phyloP scores from a whole-genome alignment of 1,140 invertebrate species.

The Drosophila truncata region DNA sequence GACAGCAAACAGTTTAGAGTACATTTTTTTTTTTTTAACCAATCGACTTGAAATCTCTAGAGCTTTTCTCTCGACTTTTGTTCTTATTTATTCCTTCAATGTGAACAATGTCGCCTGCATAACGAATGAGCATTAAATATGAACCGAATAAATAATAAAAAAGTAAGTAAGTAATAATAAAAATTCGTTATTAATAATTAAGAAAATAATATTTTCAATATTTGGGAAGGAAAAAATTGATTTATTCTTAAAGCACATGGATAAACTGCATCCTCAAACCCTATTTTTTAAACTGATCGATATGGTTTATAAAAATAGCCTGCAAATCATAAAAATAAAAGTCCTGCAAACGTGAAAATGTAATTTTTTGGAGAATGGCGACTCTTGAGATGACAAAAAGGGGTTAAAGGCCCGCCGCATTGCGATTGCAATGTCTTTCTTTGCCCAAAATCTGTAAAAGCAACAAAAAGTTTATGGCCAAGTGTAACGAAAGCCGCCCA shows the following conservation, averaged over 20 bases:
- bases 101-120: not conserved
- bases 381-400: not conserved
- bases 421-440: constrained; percentile 12
- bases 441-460: constrained; percentile 15
- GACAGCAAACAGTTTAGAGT: constrained; percentile 6
- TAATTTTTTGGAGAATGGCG: constrained; percentile 1
- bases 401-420: not conserved
- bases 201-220: not conserved
- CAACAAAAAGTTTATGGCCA: constrained; percentile 20
- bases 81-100: constrained; percentile 2
- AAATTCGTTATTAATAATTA: not conserved
- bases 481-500: constrained; percentile 16
- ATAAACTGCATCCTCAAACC: too few relatives aligned
- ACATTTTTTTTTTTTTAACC: constrained; percentile 5
- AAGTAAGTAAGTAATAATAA: not conserved
- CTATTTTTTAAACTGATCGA: not conserved
- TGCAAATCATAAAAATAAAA: not conserved
- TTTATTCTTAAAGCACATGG: not conserved
- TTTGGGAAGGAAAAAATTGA: not conserved
- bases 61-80: constrained; percentile 1
- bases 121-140: not conserved
- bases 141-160: not conserved
- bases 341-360: not conserved
- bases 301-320: not conserved
- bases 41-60: constrained; percentile 22